A percentile compares a stretch with the other conserved stretches of the same genome.
Evolutionary conservation across 2,113 vertebrate species (phyloP).

Genomic region (Callocephalon fimbriatum): DNA sequence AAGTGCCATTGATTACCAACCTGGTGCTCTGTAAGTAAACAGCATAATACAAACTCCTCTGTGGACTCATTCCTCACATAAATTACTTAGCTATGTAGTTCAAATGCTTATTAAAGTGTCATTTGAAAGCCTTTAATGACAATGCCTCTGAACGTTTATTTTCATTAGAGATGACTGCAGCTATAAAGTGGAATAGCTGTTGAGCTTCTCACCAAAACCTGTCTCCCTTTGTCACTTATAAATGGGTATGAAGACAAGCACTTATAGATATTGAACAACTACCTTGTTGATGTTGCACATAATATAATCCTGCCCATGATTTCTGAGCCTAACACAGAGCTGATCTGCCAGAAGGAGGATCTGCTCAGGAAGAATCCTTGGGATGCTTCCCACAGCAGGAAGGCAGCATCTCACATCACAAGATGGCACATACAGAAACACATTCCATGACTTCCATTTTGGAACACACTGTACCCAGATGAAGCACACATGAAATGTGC

Average conservation of each 20-base stretch:
- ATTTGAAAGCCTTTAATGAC: neutral
- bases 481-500: neutral
- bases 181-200: neutral
- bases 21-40: neutral
- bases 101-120: constrained; percentile 26
- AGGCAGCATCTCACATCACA: neutral
- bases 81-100: neutral
- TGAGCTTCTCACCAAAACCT: neutral
- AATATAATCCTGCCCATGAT: neutral
- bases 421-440: fast-evolving
- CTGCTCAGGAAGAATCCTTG: neutral
- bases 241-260: neutral
- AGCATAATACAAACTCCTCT: neutral
- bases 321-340: neutral
- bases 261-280: neutral
- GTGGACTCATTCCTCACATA: neutral
- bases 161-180: neutral
- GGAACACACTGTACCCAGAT: neutral
- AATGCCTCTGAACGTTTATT: neutral
- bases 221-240: neutral
- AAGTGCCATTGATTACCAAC: constrained; percentile 1
- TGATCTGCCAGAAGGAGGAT: neutral
- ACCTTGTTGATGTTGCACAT: neutral
- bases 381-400: neutral
- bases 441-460: fast-evolving